These are phyloP conservation scores for Hyposmocoma kahamanoa DNA, from an alignment of 1,140 invertebrate genomes.

Conservation along the genomic window DNA sequence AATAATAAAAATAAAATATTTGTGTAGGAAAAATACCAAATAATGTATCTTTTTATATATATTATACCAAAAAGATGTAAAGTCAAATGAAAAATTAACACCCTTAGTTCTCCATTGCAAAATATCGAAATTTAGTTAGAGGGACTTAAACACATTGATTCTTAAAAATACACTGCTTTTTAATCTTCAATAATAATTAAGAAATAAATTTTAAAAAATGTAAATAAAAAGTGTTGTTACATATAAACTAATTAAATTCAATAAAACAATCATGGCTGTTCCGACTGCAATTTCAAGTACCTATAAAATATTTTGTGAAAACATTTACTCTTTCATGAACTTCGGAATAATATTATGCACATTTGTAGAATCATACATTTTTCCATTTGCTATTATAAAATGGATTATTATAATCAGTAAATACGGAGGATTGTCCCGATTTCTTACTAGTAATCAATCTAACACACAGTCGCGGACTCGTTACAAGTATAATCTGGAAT, in stretches of 20 bases:
- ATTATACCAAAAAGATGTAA: too few species aligned
- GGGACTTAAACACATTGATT: too few species aligned
- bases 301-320: slow-evolving; percentile 5
- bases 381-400: slow-evolving; percentile 25
- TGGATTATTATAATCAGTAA: slow-evolving; percentile 24
- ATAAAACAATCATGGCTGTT: neutral
- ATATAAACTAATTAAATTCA: neutral
- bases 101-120: too few species aligned
- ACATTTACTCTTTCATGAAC: slow-evolving; percentile 15
- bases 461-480: slow-evolving; percentile 7
- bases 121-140: too few species aligned
- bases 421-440: slow-evolving; percentile 10
- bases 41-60: too few species aligned
- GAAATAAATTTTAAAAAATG: neutral
- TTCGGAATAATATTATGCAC: slow-evolving; percentile 17
- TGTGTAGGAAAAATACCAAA: too few species aligned
- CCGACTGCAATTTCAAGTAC: too few species aligned
- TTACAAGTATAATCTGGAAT: slow-evolving; percentile 18
- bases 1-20: too few species aligned
- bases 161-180: too few species aligned
- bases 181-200: too few species aligned
- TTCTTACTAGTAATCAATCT: neutral
- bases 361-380: slow-evolving; percentile 24
- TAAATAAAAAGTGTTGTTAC: neutral
- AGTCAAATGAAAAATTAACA: too few species aligned